Percentiles rank a stretch among this genome's conserved stretches.
These are phyloP conservation scores for Vireo griseus DNA, from an alignment of 2,797 vertebrate species.

Conservation along the genomic window DNA sequence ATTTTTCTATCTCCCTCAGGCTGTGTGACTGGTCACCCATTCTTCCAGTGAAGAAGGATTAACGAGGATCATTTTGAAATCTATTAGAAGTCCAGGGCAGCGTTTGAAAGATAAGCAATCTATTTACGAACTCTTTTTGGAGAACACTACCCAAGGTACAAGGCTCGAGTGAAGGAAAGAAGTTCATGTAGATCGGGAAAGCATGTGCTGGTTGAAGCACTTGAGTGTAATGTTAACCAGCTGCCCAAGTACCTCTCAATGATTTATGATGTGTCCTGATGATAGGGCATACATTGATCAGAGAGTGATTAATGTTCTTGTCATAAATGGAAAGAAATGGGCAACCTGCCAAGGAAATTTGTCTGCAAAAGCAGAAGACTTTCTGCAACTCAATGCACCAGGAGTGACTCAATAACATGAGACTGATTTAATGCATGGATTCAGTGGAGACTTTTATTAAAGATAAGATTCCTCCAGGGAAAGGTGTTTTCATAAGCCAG, in stretches of 20 bases:
- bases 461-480: neutral
- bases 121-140: neutral
- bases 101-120: neutral
- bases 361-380: neutral
- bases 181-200: neutral
- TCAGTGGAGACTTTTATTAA: neutral
- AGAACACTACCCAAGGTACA: neutral
- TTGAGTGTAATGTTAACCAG: neutral
- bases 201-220: neutral
- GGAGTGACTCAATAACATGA: neutral
- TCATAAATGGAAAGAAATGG: neutral
- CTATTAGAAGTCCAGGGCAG: neutral
- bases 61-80: neutral
- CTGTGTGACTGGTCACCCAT: neutral
- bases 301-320: slow-evolving; percentile 22
- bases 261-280: neutral
- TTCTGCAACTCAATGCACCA: neutral
- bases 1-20: neutral
- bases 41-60: neutral
- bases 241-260: neutral
- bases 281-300: neutral
- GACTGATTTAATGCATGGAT: neutral
- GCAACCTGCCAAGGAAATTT: neutral
- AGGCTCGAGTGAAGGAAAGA: neutral
- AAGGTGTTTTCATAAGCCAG: neutral